Evolutionary conservation across 64 coral and sea anemone genomes (phyloP), one percentile per base, ranked within the genome.

Genomic region (Hydrozoanthus tunicans): DNA sequence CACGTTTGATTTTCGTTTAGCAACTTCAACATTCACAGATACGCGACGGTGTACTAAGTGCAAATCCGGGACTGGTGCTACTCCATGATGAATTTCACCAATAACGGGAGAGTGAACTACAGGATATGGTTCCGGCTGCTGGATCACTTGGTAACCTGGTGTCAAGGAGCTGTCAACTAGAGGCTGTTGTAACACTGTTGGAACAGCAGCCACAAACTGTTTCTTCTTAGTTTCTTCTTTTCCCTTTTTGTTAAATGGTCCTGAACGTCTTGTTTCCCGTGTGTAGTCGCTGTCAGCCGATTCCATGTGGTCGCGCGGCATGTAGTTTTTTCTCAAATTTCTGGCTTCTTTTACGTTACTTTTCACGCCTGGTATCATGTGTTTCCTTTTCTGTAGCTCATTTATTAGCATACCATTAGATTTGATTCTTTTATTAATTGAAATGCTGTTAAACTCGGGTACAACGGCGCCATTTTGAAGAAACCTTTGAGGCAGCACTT

Each of bases 401-500:
- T 73, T 88, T 56, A 96, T 82, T 2, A 96, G 26, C 92, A 96
- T 94, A 27, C 86, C 92, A 67, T 93, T 93, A 11, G 91, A 61
- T 15, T 91, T 82, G 5, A 91, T 43, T 89, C 70, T 78, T 70
- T 89, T 85, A 63, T 89, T 81, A 65, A 89, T 73, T 10, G 89
- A 85, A 73, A 91, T 73, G 24, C 61, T 83, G 70, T 79, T 94
- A 78, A 96, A 94, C 59, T 90, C 76, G 6, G 95, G 95, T 12
- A 96, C 66, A 12, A 82, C 11, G 6, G 91, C 72, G 3, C 95
- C 95, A 78, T 96, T 90, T 80, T 96, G 95, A 12, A 94, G 85
- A 77, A 96, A 94, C 6, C 60, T 92, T 59, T 96, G 95, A 0
- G 95, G 95, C 5, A 96, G 51, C 17, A 96, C 92, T 90, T 96